A percentile compares a stretch with the other conserved stretches of the same genome.
phyloP scores from a whole-genome alignment of 2,888 invertebrate species.

The Polyploca ridens region DNA sequence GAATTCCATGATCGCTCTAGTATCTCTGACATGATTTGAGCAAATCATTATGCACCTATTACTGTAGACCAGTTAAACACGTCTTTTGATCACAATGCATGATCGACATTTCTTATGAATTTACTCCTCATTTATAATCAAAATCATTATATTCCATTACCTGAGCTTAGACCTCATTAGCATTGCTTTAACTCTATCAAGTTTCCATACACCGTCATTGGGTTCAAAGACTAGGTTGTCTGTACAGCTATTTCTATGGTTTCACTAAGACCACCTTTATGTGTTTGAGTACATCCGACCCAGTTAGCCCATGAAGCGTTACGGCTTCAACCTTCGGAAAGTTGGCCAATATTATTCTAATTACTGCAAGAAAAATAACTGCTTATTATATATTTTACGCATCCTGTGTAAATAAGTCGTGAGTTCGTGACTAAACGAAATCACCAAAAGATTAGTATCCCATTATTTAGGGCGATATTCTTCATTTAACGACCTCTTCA shows the following conservation, averaged over 20 bases:
- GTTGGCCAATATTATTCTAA: constrained; percentile 32
- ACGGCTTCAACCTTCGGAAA: constrained; percentile 50
- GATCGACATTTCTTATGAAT: neutral
- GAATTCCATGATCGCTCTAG: constrained; percentile 42
- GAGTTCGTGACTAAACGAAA: too few species aligned
- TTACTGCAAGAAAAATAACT: constrained; percentile 22
- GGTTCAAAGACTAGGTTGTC: constrained; percentile 22
- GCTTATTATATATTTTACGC: constrained; percentile 19
- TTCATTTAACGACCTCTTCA: too few species aligned
- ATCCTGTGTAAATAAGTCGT: neutral
- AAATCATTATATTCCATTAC: neutral
- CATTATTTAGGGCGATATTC: too few species aligned
- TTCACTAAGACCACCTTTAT: constrained; percentile 44
- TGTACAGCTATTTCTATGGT: constrained; percentile 42
- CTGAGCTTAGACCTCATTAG: neutral
- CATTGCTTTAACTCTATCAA: constrained; percentile 25
- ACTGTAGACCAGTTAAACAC: constrained; percentile 43
- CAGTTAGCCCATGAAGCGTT: constrained; percentile 52
- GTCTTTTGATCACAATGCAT: constrained; percentile 26
- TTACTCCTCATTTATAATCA: neutral
- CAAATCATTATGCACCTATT: constrained; percentile 29
- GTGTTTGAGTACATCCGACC: constrained; percentile 50
- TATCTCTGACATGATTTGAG: constrained; percentile 41
- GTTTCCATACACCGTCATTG: constrained; percentile 31
- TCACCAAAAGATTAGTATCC: too few species aligned